phyloP scores from a whole-genome alignment of 2,797 vertebrate species.

The Lithobates pipiens region DNA sequence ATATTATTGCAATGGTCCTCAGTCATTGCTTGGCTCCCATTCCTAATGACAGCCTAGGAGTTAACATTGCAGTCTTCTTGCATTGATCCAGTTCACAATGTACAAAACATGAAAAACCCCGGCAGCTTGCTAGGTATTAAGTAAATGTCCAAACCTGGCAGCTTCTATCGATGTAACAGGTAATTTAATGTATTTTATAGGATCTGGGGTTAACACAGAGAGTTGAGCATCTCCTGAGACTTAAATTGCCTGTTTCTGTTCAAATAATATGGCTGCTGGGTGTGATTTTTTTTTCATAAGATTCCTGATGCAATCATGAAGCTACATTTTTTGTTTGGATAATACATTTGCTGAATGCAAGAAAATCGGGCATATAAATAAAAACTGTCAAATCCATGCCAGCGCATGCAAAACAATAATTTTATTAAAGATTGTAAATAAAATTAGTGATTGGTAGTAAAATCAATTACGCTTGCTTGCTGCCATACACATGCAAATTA shows the following conservation, averaged over 20 bases:
- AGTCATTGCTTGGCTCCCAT: neutral
- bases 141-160: slow-evolving; percentile 24
- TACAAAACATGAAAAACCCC: neutral
- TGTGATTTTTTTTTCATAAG: neutral
- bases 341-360: too few relatives aligned
- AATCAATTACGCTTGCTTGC: too few relatives aligned
- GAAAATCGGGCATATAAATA: too few relatives aligned
- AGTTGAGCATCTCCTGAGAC: neutral
- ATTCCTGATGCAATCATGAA: neutral
- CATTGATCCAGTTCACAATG: slow-evolving; percentile 28
- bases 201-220: slow-evolving; percentile 11
- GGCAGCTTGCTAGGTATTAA: slow-evolving; percentile 29
- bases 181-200: slow-evolving; percentile 33
- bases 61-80: slow-evolving; percentile 21
- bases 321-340: neutral
- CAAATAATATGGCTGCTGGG: neutral
- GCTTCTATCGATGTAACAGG: slow-evolving; percentile 25
- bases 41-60: slow-evolving; percentile 5
- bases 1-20: neutral
- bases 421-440: too few relatives aligned
- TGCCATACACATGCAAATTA: too few relatives aligned
- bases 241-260: neutral
- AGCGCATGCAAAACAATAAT: too few relatives aligned
- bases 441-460: too few relatives aligned
- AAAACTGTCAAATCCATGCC: too few relatives aligned